Base-by-base conservation (phyloP, 1,140 invertebrate genomes). In the Lepidurus apus region DNA sequence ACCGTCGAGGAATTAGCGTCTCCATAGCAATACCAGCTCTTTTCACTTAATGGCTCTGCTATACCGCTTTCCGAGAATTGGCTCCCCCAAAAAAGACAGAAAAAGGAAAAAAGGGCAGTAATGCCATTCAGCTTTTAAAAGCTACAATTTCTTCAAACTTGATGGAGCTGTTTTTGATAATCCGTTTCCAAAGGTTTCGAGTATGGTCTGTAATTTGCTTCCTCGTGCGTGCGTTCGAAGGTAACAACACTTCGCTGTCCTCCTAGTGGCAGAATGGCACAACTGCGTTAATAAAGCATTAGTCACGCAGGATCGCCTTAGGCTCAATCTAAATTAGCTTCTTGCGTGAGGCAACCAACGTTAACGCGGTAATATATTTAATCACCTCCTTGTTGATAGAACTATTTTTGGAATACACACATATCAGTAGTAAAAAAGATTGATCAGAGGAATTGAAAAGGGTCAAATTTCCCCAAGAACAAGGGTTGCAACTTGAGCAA, bases 371-470 rank as follows among this genome's bases (percentile, higher is more conserved):
- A 65, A 13, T 7, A 17, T 65, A 13, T 17, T 65, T 17, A 65
- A 65, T 65, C 10, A 65, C 53, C 53, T 9, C 53, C 13, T 21
- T 34, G 34, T 34, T 34, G 3, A 34, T 34, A 34, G 1, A 34
- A 34, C 34, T 34, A 34, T 34, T 34, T 34, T 34, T 34, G 2
- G 34, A 34, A 3, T 34, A 34, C 34, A 34, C 3, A 34, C 4
- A 34, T 34, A 34, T 34, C 3, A 34, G 4, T 34, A 34, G 0
- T 3, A 34, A 34, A 34, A 2, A 65, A 65, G 17, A n/a, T 65
- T n/a, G 53, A 65, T 65, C 17, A 65, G 53, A 65, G 5, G 53
- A 65, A 65, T 65, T 65, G 21, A 65, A 65, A 65, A n/a, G 53
- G 17, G 17, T 17, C 53, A 21, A 21, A 0, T 65, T n/a, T 9